Conservation (phyloP, 2,888 invertebrate species). For the Tachina grossa region DNA sequence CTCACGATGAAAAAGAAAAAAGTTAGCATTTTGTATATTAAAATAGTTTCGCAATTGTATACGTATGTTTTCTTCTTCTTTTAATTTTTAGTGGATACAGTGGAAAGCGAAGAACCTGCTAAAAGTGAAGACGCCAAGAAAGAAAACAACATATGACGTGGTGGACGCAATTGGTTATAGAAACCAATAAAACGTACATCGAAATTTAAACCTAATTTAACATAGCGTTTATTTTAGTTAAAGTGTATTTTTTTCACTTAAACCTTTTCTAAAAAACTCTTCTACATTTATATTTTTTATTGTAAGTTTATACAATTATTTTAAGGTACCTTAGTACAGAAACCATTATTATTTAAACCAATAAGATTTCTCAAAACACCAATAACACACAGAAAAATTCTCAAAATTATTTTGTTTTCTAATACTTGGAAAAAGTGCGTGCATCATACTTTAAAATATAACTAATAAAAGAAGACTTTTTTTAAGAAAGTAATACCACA, state of each 20-base stretch:
- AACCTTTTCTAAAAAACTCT: conserved; percentile 4
- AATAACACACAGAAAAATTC: background rate
- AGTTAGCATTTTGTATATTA: conserved; percentile 82
- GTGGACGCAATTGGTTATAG: conserved; percentile 81
- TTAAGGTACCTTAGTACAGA: conserved; percentile 9
- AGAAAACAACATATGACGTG: conserved; percentile 82
- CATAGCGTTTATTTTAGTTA: conserved; percentile 67
- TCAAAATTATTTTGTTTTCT: background rate
- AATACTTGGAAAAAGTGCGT: background rate
- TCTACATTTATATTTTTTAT: conserved; percentile 12
- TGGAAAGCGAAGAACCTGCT: conserved; percentile 83
- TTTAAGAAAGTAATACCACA: conserved; percentile 33
- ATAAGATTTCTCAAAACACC: background rate
- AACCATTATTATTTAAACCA: background rate
- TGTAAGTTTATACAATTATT: background rate
- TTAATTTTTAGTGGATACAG: conserved; percentile 85
- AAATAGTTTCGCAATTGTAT: background rate
- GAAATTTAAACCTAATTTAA: conserved; percentile 78
- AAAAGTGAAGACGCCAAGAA: conserved; percentile 78
- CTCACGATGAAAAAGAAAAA: conserved; percentile 87
- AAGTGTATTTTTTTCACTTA: conserved; percentile 17
- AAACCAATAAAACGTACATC: conserved; percentile 81
- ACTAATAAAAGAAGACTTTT: background rate
- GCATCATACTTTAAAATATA: conserved; percentile 36
- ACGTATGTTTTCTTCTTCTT: background rate